Percentiles rank a stretch among this genome's conserved stretches.
These are phyloP conservation scores for Tenualosa ilisha DNA, from an alignment of 2,797 vertebrate species.

Conservation along the genomic window DNA sequence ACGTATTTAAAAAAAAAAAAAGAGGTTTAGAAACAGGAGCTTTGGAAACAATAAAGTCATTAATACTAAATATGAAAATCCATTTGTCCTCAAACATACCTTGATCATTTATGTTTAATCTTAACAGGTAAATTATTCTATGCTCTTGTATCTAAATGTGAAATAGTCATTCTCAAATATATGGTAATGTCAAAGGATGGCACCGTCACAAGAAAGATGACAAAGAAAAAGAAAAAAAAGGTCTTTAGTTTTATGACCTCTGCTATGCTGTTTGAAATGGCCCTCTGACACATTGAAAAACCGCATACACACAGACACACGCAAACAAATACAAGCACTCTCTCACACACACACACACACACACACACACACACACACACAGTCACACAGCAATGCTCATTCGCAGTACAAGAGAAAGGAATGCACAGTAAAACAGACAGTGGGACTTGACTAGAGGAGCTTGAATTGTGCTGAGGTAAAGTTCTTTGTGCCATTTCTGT, in stretches of 20 bases:
- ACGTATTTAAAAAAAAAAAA: conserved; percentile 40
- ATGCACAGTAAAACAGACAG: conserved; percentile 44
- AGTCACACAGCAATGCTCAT: conserved; percentile 5
- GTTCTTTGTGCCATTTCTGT: conserved; percentile 31
- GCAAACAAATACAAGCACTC: not conserved
- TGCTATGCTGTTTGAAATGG: conserved; percentile 60
- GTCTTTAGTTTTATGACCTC: conserved; percentile 35
- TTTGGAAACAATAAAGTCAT: not conserved
- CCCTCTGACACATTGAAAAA: conserved; percentile 52
- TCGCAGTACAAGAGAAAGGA: conserved; percentile 37
- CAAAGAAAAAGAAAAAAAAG: conserved; percentile 35
- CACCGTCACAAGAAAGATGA: conserved; percentile 62
- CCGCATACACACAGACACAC: not conserved
- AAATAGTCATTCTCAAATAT: conserved; percentile 63
- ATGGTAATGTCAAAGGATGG: conserved; percentile 67
- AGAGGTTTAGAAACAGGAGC: conserved; percentile 51
- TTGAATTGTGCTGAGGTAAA: conserved; percentile 46
- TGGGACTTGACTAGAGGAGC: conserved; percentile 24
- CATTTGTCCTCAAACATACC: conserved; percentile 40
- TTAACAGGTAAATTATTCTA: conserved; percentile 68
- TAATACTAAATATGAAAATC: conserved; percentile 52
- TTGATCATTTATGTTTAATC: conserved; percentile 45
- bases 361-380: conserved; percentile 40
- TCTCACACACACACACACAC: conserved; percentile 23
- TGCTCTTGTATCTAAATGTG: conserved; percentile 62